phyloP scores from a whole-genome alignment of 2,113 vertebrate genomes.

The Megaceryle torquata region DNA sequence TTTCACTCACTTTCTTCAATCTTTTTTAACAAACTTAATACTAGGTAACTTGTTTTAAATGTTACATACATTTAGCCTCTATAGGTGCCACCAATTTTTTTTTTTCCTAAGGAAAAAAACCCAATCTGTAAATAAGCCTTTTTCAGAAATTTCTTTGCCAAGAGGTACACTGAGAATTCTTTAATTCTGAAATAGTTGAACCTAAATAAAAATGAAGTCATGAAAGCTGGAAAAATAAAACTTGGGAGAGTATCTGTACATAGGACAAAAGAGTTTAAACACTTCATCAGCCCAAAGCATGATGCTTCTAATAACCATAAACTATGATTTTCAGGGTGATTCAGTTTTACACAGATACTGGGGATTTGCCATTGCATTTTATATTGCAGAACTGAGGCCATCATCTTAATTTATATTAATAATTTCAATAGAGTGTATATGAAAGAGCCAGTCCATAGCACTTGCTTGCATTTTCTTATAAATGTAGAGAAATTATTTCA shows the following conservation, averaged over 20 bases:
- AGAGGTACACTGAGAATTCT: neutral
- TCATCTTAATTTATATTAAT: neutral
- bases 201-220: neutral
- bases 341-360: neutral
- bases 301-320: neutral
- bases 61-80: neutral
- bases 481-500: neutral
- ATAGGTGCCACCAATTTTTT: neutral
- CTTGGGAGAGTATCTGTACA: neutral
- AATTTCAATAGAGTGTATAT: neutral
- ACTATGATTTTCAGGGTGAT: neutral
- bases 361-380: neutral
- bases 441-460: accelerated
- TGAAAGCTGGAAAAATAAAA: neutral
- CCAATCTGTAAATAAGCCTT: neutral
- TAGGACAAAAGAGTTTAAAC: neutral
- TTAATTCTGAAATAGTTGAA: neutral
- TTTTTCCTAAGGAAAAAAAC: no score
- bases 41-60: neutral
- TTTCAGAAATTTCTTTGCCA: neutral
- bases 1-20: neutral
- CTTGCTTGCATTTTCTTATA: neutral
- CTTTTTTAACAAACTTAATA: neutral
- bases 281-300: neutral
- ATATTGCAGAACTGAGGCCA: neutral